Base-by-base conservation (phyloP, 2,797 vertebrate genomes). In the Dromococcyx pavoninus region DNA sequence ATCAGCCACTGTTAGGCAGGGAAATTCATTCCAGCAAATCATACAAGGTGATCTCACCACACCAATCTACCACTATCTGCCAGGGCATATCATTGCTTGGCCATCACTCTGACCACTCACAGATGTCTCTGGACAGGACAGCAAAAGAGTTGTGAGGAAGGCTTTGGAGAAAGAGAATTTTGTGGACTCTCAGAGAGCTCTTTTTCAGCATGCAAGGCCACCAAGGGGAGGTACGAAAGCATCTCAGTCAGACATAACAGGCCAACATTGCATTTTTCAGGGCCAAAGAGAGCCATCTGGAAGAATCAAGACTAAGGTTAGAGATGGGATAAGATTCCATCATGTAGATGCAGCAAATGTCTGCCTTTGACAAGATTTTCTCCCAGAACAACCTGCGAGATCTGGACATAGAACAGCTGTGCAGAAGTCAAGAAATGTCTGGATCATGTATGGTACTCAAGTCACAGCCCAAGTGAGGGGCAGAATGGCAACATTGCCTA, bases 61-160 rank as follows among this genome's bases (percentile, higher is more conserved):
- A 44, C 25, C 24, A 21, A 37, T 16, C 35, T 32, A 53, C 8
- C 1, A 0, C n/a, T 53, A 32, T 21, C 50, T 82, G 64, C 18
- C 56, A 75, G 0, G 0, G 32, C 37, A 23, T 5, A 33, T 5
- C 77, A 30, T 0, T 57, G 58, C 65, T 11, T 65, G 66, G 70
- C 27, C n/a, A 64, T 10, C 3, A 12, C 6, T 64, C 85, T 60
- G 88, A 82, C 23, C 32, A 5, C 54, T 33, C 58, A 48, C 22
- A 57, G 16, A 13, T 33, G 23, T 22, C 18, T 23, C 41, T 84
- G 56, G 25, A 43, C 37, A n/a, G 32, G 21, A 72, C 21, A 61
- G 32, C 57, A 78, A 46, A 56, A 67, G 25, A 57, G 8, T 9
- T 74, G 11, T 56, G 41, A 73, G 46, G 19, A 71, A 64, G 5